These are phyloP conservation scores for Trinorchestia longiramus DNA, from an alignment of 1,140 invertebrate genomes.

Conservation along the genomic window DNA sequence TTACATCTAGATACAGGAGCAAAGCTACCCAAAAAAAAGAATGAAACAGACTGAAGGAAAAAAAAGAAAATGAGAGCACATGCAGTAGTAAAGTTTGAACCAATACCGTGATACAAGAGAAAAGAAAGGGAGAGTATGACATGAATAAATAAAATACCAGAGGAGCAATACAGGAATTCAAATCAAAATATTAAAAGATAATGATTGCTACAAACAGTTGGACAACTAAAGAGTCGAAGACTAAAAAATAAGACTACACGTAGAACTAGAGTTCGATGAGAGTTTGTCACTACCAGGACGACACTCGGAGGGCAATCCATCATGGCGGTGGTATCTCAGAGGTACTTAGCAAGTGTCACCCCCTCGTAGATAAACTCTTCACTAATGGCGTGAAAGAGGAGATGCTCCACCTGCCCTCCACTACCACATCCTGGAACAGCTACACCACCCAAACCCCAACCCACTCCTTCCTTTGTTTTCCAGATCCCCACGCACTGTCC, in stretches of 20 bases:
- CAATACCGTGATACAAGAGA: not conserved
- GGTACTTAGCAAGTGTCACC: slow-evolving; percentile 44
- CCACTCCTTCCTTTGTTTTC: not conserved
- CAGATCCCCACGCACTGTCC: not conserved
- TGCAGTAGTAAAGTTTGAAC: not conserved
- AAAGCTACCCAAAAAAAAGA: not conserved
- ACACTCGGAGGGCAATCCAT: not conserved
- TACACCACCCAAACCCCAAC: not conserved
- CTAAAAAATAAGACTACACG: not conserved
- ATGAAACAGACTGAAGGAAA: not conserved
- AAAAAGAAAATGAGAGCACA: not conserved
- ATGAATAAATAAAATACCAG: not conserved
- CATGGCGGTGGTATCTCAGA: slow-evolving; percentile 12
- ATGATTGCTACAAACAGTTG: not conserved
- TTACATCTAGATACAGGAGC: not conserved
- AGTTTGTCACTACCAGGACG: not conserved
- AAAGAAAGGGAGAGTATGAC: not conserved
- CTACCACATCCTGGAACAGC: not conserved
- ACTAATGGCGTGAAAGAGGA: slow-evolving; percentile 47
- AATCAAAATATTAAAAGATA: not conserved
- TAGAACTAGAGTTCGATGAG: not conserved
- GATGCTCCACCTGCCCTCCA: not conserved
- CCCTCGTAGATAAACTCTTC: slow-evolving; percentile 20
- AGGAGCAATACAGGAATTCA: not conserved
- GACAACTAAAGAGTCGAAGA: not conserved